Percentiles rank a stretch among this genome's conserved stretches.
Evolutionary conservation across 2,888 invertebrate genomes (phyloP).

Genomic region (Ariolimax columbianus): DNA sequence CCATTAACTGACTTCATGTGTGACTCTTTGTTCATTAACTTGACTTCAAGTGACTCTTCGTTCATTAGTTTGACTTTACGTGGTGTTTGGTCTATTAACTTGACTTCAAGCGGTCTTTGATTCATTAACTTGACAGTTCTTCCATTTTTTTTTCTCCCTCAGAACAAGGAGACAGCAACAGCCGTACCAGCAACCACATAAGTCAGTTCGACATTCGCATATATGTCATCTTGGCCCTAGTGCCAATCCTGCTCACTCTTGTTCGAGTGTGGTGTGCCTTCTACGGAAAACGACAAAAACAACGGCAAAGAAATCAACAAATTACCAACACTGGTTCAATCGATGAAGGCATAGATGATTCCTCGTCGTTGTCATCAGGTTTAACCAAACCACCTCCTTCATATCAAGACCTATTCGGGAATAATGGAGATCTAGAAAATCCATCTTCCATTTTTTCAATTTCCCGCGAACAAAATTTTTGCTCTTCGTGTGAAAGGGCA

Average conservation of each 20-base stretch:
- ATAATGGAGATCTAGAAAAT: background rate
- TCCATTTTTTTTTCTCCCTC: no score
- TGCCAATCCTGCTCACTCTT: slow-evolving; percentile 52
- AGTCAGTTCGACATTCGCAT: slow-evolving; percentile 54
- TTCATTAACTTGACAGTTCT: no score
- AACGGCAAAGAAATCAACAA: background rate
- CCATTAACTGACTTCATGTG: no score
- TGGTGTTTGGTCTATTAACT: no score
- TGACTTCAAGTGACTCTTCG: no score
- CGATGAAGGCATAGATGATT: no score
- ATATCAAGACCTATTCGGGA: slow-evolving; percentile 52
- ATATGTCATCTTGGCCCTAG: slow-evolving; percentile 55
- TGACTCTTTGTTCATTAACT: no score
- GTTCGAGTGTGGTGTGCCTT: slow-evolving; percentile 52
- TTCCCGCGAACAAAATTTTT: slow-evolving; percentile 32
- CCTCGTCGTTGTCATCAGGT: slow-evolving; percentile 35
- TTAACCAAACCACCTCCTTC: slow-evolving; percentile 53
- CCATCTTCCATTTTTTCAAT: slow-evolving; percentile 43
- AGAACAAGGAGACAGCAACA: no score
- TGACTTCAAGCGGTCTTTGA: no score
- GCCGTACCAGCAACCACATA: slow-evolving; percentile 4
- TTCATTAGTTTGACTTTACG: no score
- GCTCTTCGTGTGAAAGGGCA: slow-evolving; percentile 6
- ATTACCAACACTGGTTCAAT: no score
- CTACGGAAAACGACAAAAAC: slow-evolving; percentile 36